Evolutionary conservation across 2,888 invertebrate species (phyloP), one percentile per base, ranked within the genome.

Genomic region (Ptychoptera contaminata): DNA sequence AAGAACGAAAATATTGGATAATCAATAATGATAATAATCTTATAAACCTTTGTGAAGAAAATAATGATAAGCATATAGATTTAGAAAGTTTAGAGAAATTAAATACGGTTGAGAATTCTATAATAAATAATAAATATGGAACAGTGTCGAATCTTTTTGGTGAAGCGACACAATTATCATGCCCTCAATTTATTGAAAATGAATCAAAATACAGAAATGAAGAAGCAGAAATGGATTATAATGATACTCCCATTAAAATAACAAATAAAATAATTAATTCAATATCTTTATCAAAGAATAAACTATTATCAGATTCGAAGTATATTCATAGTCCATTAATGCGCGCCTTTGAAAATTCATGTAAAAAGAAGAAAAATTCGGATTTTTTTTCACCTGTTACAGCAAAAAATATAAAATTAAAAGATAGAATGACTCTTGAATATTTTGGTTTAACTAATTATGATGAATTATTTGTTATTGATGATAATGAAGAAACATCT

Each of bases 381-480:
- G 30, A 30, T 15, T 37, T 16, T 2, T 10, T 12, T 7, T 9
- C 36, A 23, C 12, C 15, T 12, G 12, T 14, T 12, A 12, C 12
- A n/a, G 14, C 14, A 31, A 16, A 10, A 16, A 16, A 30, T 31
- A 12, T n/a, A 30, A 16, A 34, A n/a, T 14, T 31, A 15, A 37
- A 43, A 11, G 43, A 36, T 10, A 15, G 34, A 14, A 16, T 36
- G 32, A 37, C 59, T 2, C 53, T 69, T 47, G 60, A 58, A 43
- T 63, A 65, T 54, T 65, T 72, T 32, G 69, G 70, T 43, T 56
- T 71, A 37, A 62, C 67, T 41, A 67, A 65, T 49, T 66, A 73
- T 47, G 64, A 70, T 35, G 70, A 71, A 47, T 67, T 69, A 38
- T 68, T 72, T 55, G 66, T 65, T 23, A 68, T 60, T 37, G 47